Evolutionary conservation across 2,797 vertebrate species (phyloP).

Genomic region (Schizothorax lantsangensis): DNA sequence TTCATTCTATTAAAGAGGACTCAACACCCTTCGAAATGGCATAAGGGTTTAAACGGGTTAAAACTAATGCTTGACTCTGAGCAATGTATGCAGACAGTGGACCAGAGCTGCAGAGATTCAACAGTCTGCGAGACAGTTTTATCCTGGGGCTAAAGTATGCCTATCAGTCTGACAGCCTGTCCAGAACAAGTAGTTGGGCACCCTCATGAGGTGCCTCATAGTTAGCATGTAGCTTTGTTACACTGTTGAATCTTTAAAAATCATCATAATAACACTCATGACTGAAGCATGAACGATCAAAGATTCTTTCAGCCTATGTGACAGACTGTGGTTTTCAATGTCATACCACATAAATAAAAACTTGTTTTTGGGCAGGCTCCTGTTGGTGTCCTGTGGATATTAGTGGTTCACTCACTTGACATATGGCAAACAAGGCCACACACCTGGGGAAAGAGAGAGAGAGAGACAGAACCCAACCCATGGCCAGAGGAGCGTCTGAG

Average conservation of each 20-base stretch:
- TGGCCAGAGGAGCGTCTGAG: conserved; percentile 37
- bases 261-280: not conserved
- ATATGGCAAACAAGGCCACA: conserved; percentile 36
- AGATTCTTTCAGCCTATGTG: not conserved
- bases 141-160: conserved; percentile 61
- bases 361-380: not conserved
- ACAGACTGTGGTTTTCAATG: conserved; percentile 10
- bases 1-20: conserved; percentile 14
- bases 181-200: conserved; percentile 61
- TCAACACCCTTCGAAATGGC: not conserved
- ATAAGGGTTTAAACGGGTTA: conserved; percentile 50
- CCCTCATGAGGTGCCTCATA: conserved; percentile 63
- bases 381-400: conserved; percentile 22
- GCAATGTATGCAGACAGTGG: conserved; percentile 44
- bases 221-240: conserved; percentile 42
- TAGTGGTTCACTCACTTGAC: conserved; percentile 27
- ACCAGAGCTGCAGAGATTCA: conserved; percentile 15
- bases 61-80: conserved; percentile 45
- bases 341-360: not conserved
- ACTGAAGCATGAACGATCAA: conserved; percentile 2
- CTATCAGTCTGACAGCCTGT: conserved; percentile 67
- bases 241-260: conserved; percentile 14
- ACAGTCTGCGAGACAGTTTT: conserved; percentile 51
- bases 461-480: conserved; percentile 9
- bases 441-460: conserved; percentile 10